These are phyloP conservation scores for Mixornis gularis DNA, from an alignment of 2,113 vertebrate species.

Conservation along the genomic window DNA sequence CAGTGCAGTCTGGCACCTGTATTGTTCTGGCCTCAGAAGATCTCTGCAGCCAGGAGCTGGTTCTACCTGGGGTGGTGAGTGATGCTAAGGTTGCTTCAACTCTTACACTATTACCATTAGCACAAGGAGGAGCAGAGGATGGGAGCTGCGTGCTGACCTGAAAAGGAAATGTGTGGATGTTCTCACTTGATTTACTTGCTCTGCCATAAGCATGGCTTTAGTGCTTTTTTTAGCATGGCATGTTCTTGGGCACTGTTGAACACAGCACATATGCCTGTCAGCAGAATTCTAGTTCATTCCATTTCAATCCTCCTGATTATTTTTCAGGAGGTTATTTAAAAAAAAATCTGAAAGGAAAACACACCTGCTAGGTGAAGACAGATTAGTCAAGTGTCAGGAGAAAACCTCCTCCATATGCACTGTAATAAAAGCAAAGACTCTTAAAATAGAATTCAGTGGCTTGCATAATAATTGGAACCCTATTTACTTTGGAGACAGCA, in stretches of 20 bases:
- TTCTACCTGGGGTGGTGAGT: background rate
- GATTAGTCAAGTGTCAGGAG: slow-evolving; percentile 8
- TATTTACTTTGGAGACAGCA: background rate
- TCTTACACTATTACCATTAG: background rate
- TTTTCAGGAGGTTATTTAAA: slow-evolving; percentile 10
- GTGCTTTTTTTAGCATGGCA: background rate
- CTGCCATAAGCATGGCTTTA: background rate
- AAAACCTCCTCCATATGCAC: slow-evolving; percentile 1
- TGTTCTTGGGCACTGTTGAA: background rate
- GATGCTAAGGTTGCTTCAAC: background rate
- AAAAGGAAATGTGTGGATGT: background rate
- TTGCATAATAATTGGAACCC: slow-evolving; percentile 11
- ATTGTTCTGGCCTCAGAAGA: background rate
- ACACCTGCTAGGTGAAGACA: slow-evolving; percentile 21
- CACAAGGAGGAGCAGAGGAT: background rate
- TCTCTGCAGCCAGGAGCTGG: background rate
- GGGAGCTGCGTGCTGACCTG: background rate
- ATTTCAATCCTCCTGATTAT: background rate
- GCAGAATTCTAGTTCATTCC: background rate
- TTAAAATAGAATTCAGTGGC: slow-evolving; percentile 32
- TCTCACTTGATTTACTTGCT: background rate
- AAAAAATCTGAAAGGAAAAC: slow-evolving; percentile 18
- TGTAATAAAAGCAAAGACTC: slow-evolving; percentile 12
- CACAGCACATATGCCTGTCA: background rate
- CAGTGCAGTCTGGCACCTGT: background rate